Base-by-base conservation (phyloP, 2,113 vertebrate species). In the Anguilla rostrata region DNA sequence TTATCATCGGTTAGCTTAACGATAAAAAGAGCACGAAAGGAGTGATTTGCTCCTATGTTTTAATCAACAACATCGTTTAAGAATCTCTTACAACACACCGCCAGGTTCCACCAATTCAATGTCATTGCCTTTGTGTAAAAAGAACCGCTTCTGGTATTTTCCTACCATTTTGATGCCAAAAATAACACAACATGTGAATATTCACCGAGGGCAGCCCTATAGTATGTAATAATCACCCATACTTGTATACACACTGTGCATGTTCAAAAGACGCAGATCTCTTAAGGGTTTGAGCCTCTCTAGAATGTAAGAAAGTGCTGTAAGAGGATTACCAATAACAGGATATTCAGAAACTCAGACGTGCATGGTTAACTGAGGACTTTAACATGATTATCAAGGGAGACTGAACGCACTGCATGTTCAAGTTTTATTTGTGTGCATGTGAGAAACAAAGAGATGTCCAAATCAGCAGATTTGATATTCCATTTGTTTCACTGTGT, bases 251-350 rank as follows among this genome's bases (percentile, higher is more conserved):
- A 22, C 8, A 66, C 18, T 66, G 20, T 66, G 60, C 22, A 66
- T 66, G 60, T 26, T 66, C 22, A 22, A 5, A 66, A 66, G 22
- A 26, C 3, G 26, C 60, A 22, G 60, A 66, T 26, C 16, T 22
- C 60, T 2, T 20, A 66, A 66, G 60, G 26, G 22, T 66, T 66
- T 26, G 60, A 66, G 60, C 60, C 60, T 66, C 5, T 5, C 20
- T 66, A 22, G 60, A 26, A 66, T 4, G 18, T 26, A 20, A 26
- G 40, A 81, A 20, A 26, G 18, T 46, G 11, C 43, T 53, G 46
- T 56, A 53, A 83, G 82, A 83, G 82, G 82, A 83, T 83, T 83
- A 83, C n/a, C 82, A 49, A 53, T 83, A 83, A 56, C 29, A 83
- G 82, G 46, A 83, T 83, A 20, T 83, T 83, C 82, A 56, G 60